Conservation (phyloP, 2,113 vertebrate species). For the Phylloscopus trochilus region DNA sequence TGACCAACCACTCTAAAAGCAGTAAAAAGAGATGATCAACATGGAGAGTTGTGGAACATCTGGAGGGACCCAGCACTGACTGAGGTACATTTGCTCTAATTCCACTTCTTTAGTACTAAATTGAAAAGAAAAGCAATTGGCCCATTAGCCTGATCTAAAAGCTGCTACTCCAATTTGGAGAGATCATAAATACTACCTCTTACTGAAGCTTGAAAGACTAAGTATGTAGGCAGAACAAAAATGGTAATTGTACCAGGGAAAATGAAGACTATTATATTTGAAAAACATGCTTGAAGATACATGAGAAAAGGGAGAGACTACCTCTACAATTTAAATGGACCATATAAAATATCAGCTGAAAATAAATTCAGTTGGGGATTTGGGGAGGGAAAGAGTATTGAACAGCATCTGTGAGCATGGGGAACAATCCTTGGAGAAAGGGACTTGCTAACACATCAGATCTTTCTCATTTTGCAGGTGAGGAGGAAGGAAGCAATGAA, state of each 20-base stretch:
- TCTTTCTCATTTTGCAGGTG: not conserved
- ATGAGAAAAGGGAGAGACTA: not conserved
- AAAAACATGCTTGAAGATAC: conserved; percentile 1
- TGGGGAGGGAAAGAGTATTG: not conserved
- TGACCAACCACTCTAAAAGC: not conserved
- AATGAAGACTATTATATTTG: not conserved
- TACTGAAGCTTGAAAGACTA: not conserved
- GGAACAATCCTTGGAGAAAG: not conserved
- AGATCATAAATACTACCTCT: not conserved
- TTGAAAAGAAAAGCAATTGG: conserved; percentile 7
- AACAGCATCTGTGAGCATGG: not conserved
- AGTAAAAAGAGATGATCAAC: not conserved
- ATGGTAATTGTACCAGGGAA: not conserved
- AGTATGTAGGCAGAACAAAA: not conserved
- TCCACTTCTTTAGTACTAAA: not conserved
- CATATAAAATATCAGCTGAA: not conserved
- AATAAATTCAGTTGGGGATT: not conserved
- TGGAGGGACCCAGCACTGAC: not conserved
- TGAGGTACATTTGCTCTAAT: not conserved
- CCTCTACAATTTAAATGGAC: not conserved
- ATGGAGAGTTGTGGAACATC: not conserved
- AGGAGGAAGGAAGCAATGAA: not conserved
- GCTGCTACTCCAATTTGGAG: not conserved
- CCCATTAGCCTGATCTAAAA: conserved; percentile 6
- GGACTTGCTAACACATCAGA: not conserved